phyloP scores from a whole-genome alignment of 2,888 invertebrate genomes.

The Fissipunctia ypsillon region DNA sequence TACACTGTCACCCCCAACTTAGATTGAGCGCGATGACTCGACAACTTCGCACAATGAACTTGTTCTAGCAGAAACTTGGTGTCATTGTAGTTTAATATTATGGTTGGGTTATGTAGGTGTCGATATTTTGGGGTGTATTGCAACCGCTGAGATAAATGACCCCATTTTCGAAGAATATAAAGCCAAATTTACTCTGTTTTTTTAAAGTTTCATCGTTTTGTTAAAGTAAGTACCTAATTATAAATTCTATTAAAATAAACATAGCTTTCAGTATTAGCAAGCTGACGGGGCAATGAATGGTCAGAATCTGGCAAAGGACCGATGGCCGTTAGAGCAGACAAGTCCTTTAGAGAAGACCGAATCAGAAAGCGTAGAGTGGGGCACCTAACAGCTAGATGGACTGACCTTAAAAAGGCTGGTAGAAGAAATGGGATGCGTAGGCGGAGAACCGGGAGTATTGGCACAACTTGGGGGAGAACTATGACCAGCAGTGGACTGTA shows the following conservation, averaged over 20 bases:
- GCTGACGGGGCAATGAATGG: background rate
- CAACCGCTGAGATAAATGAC: background rate
- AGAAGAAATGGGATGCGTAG: background rate
- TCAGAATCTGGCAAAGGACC: background rate
- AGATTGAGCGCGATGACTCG: constrained; percentile 38
- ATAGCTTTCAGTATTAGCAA: background rate
- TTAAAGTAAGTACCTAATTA: no score
- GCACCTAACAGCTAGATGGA: background rate
- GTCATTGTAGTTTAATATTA: constrained; percentile 12
- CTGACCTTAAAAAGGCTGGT: background rate
- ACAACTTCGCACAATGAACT: constrained; percentile 28
- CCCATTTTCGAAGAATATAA: background rate
- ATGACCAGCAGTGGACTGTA: no score
- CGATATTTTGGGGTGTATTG: background rate
- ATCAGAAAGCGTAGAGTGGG: background rate
- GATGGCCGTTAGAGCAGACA: background rate
- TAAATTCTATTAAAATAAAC: no score
- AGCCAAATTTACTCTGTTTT: no score
- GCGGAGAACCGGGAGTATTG: no score
- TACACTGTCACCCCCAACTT: constrained; percentile 35
- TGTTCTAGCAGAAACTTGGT: constrained; percentile 23
- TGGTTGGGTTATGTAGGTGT: background rate
- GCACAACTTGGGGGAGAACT: no score
- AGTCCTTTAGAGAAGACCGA: background rate
- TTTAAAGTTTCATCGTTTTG: no score